Percentiles rank a stretch among this genome's conserved stretches.
phyloP scores from a whole-genome alignment of 2,113 vertebrate genomes.

The Tachysurus fulvidraco region DNA sequence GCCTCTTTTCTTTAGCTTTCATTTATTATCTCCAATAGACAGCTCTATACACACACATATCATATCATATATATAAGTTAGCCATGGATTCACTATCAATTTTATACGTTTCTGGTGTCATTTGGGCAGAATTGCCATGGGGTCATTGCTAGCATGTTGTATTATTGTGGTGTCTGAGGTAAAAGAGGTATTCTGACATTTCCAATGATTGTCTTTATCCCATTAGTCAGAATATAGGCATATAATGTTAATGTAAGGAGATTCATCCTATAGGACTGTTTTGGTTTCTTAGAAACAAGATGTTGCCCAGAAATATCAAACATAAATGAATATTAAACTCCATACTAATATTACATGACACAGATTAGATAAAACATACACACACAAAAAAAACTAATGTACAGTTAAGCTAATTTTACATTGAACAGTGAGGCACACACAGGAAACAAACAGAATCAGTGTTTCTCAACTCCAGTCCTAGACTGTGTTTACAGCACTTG shows the following conservation, averaged over 20 bases:
- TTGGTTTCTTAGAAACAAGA: background rate
- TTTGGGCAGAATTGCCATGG: conserved; percentile 2
- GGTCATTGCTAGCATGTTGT: background rate
- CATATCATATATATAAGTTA: too few relatives aligned
- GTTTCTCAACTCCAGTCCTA: background rate
- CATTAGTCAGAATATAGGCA: background rate
- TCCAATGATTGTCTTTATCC: background rate
- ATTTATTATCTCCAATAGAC: too few relatives aligned
- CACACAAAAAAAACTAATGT: background rate
- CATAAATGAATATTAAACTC: background rate
- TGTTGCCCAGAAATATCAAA: background rate
- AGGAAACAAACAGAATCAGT: background rate
- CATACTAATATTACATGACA: background rate
- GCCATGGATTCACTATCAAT: background rate
- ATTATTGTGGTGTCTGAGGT: background rate
- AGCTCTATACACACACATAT: too few relatives aligned
- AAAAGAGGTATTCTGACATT: background rate
- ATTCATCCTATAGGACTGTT: background rate
- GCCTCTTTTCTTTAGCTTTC: too few relatives aligned
- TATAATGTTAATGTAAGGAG: background rate
- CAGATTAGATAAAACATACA: background rate
- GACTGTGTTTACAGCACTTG: background rate
- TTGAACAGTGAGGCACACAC: background rate
- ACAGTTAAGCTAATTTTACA: background rate
- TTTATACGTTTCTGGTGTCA: background rate